Evolutionary conservation across 2,113 vertebrate genomes (phyloP).

Genomic region (Perca schrenkii): DNA sequence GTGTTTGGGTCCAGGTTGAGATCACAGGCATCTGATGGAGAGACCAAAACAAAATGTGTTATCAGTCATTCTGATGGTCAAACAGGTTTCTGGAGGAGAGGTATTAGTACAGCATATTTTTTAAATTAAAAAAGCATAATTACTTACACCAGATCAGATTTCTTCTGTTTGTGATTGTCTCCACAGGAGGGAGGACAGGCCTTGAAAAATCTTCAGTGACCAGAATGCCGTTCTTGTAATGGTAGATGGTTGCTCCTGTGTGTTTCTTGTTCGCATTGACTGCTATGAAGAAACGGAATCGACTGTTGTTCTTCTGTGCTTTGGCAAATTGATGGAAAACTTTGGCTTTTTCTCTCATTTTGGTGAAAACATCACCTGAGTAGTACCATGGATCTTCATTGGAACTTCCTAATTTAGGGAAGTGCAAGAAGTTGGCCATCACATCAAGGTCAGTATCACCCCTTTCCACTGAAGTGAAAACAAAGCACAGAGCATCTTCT

Average conservation of each 20-base stretch:
- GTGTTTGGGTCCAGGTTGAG: not conserved
- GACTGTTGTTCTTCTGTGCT: not conserved
- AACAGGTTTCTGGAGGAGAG: not conserved
- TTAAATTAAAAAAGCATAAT: not conserved
- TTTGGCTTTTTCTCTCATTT: slow-evolving; percentile 21
- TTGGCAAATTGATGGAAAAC: rapidly evolving
- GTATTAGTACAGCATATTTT: not conserved
- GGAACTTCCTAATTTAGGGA: rapidly evolving
- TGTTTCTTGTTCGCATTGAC: not conserved
- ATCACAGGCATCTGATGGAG: not conserved
- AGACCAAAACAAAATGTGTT: not conserved
- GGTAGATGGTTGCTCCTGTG: not conserved
- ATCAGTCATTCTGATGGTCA: not conserved
- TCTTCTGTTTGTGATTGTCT: not conserved
- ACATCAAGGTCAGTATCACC: not conserved
- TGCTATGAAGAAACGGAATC: not conserved
- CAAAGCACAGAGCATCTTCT: not conserved
- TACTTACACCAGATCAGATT: not conserved
- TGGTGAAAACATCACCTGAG: not conserved
- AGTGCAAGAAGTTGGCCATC: not conserved
- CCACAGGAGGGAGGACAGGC: not conserved
- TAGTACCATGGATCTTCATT: not conserved
- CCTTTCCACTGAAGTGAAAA: slow-evolving; percentile 2
- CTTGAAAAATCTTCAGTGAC: not conserved
- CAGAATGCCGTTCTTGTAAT: not conserved